These are phyloP conservation scores for Montipora capitata DNA, from an alignment of 92 coral and sea anemone species.

Conservation along the genomic window DNA sequence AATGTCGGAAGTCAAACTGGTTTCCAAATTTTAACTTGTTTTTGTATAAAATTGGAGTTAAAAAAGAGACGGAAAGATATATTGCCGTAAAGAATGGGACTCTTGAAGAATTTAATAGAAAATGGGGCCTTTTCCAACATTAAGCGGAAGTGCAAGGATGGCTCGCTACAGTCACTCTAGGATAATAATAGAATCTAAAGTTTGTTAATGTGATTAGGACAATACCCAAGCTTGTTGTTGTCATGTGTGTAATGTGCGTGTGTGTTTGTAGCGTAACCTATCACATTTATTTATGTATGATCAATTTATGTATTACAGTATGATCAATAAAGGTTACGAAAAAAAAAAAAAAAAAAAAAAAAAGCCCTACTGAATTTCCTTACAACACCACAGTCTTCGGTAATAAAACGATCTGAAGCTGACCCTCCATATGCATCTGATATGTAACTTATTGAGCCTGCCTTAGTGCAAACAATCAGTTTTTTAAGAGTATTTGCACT, in stretches of 20 bases:
- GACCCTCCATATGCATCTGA: too few species aligned
- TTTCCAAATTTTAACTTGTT: neutral
- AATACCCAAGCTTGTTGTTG: neutral
- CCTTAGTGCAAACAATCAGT: too few species aligned
- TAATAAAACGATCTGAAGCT: too few species aligned
- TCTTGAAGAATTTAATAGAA: conserved; percentile 3
- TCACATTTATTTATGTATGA: neutral
- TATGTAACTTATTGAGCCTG: too few species aligned
- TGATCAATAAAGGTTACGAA: neutral
- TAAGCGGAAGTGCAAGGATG: neutral
- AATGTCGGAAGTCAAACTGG: conserved; percentile 10
- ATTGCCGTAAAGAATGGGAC: conserved; percentile 21
- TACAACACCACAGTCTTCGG: too few species aligned
- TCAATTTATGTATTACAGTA: neutral
- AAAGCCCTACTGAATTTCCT: too few species aligned
- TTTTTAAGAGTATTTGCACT: too few species aligned
- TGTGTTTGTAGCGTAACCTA: neutral
- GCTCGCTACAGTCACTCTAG: neutral
- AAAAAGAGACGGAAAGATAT: conserved; percentile 13
- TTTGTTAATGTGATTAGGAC: neutral
- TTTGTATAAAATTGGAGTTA: neutral
- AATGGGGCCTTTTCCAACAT: conserved; percentile 10
- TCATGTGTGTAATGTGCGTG: neutral
- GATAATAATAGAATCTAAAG: neutral
- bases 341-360: too few species aligned